Evolutionary conservation across 2,797 vertebrate genomes (phyloP).

Genomic region (Lateolabrax maculatus): DNA sequence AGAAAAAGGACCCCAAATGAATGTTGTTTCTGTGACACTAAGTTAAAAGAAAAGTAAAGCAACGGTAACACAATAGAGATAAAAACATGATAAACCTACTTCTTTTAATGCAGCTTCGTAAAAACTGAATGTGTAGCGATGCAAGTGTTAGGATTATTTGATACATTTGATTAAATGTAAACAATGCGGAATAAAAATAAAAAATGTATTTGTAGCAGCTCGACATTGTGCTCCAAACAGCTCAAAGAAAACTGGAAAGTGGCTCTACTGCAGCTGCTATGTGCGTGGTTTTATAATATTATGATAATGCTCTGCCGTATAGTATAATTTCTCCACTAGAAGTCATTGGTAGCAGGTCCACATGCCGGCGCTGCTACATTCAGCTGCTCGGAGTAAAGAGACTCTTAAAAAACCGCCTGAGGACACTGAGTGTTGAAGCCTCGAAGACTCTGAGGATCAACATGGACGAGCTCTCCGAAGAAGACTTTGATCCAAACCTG

Average conservation of each 20-base stretch:
- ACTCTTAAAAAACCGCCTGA: neutral
- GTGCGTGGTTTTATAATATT: neutral
- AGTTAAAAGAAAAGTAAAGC: neutral
- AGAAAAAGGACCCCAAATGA: neutral
- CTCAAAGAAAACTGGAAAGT: neutral
- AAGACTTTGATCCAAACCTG: constrained; percentile 27
- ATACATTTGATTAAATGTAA: neutral
- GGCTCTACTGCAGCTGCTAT: neutral
- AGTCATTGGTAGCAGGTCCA: neutral
- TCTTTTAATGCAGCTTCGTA: neutral
- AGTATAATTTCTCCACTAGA: neutral
- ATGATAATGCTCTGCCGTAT: neutral
- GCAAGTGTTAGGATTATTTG: neutral
- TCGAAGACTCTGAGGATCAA: neutral
- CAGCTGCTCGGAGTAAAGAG: neutral
- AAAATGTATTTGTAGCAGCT: neutral
- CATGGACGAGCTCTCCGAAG: neutral
- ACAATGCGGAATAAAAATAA: neutral
- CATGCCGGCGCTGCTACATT: neutral
- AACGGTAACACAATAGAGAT: too few species aligned
- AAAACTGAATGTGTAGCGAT: neutral
- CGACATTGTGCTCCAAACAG: neutral
- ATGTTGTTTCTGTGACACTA: neutral
- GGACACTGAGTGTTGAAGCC: neutral
- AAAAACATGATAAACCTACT: neutral